Percentiles rank a stretch among this genome's conserved stretches.
phyloP scores from a whole-genome alignment of 2,888 invertebrate genomes.

The Microchrysa polita region DNA sequence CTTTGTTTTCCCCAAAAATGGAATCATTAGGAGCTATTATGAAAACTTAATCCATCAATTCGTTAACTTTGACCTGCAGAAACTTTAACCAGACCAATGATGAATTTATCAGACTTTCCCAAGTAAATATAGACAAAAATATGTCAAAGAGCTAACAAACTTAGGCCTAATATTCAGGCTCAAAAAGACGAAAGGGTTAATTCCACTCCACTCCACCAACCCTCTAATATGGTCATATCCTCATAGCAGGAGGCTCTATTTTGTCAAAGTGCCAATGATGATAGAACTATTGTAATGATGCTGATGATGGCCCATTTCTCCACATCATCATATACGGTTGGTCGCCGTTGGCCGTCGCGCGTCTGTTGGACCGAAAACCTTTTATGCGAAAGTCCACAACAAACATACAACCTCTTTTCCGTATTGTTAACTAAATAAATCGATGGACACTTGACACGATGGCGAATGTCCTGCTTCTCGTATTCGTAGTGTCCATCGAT shows the following conservation, averaged over 20 bases:
- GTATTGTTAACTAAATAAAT: constrained; percentile 50
- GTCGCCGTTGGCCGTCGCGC: not conserved
- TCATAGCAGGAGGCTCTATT: constrained; percentile 12
- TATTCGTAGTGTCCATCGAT: not conserved
- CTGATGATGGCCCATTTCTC: constrained; percentile 29
- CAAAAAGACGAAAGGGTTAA: not conserved
- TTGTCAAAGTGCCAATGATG: constrained; percentile 21
- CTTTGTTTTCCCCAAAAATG: too few species aligned
- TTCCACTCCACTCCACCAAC: not conserved
- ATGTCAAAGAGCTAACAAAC: too few species aligned
- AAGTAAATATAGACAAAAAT: too few species aligned
- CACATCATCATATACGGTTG: not conserved
- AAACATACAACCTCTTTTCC: constrained; percentile 43
- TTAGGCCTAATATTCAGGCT: constrained; percentile 4
- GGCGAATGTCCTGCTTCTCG: constrained; percentile 16
- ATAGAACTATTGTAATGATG: constrained; percentile 43
- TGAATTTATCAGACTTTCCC: too few species aligned
- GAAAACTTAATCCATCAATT: too few species aligned
- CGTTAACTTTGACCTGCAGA: too few species aligned
- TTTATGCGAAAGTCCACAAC: constrained; percentile 21
- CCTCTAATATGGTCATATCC: not conserved
- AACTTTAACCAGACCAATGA: too few species aligned
- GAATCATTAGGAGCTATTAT: too few species aligned
- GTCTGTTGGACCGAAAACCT: not conserved
- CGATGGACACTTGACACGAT: constrained; percentile 47